Conservation (phyloP, 2,888 invertebrate species). For the Leucania comma region DNA sequence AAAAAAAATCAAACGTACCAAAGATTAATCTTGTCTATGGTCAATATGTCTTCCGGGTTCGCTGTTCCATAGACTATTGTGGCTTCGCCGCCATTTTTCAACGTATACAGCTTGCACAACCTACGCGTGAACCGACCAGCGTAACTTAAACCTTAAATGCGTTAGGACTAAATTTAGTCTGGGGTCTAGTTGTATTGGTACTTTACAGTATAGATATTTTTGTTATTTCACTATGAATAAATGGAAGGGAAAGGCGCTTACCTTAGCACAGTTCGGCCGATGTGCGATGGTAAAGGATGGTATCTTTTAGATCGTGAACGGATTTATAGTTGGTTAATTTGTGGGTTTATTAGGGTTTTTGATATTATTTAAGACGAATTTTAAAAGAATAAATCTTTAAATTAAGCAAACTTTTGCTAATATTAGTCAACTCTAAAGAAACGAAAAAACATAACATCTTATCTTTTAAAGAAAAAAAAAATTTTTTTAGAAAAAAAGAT, state of each 20-base stretch:
- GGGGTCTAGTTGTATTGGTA: slow-evolving; percentile 74
- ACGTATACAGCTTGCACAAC: slow-evolving; percentile 80
- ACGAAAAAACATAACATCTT: background rate
- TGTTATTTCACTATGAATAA: slow-evolving; percentile 91
- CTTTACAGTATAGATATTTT: slow-evolving; percentile 87
- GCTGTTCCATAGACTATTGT: slow-evolving; percentile 87
- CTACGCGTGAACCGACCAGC: slow-evolving; percentile 82
- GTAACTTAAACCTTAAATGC: slow-evolving; percentile 11
- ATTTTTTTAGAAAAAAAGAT: background rate
- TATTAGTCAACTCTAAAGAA: background rate
- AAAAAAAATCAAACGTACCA: slow-evolving; percentile 67
- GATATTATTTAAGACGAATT: background rate
- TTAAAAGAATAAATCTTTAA: background rate
- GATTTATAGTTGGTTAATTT: slow-evolving; percentile 64
- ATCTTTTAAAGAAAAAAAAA: background rate
- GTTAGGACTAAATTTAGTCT: slow-evolving; percentile 17
- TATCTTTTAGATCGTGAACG: slow-evolving; percentile 68
- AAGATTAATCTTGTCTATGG: slow-evolving; percentile 87
- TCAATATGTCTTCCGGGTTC: slow-evolving; percentile 88
- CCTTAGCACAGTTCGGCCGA: slow-evolving; percentile 88
- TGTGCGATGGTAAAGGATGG: slow-evolving; percentile 70
- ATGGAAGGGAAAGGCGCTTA: slow-evolving; percentile 90
- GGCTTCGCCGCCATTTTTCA: slow-evolving; percentile 87
- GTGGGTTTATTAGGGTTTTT: slow-evolving; percentile 30
- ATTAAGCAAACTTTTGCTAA: too few species aligned